These are phyloP conservation scores for Channa maculata DNA, from an alignment of 2,113 vertebrate species.

Conservation along the genomic window DNA sequence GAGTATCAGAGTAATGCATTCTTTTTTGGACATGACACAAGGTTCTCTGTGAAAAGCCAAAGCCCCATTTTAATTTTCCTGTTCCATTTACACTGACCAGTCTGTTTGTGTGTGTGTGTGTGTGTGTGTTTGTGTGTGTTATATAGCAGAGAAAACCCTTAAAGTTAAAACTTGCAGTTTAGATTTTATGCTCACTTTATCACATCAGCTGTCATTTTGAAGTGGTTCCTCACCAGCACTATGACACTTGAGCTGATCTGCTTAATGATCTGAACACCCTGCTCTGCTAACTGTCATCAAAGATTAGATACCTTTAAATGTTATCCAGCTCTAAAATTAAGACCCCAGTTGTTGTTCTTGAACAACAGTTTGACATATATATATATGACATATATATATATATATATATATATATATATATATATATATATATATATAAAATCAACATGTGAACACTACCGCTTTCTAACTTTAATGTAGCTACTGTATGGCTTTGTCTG, in stretches of 20 bases:
- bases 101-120: constrained; percentile 19
- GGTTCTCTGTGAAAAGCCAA: constrained; percentile 49
- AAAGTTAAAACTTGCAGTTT: neutral
- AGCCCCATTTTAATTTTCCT: constrained; percentile 45
- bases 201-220: constrained; percentile 16
- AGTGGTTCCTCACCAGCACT: constrained; percentile 23
- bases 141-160: neutral
- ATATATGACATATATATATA: too few relatives aligned
- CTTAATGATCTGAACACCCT: constrained; percentile 35
- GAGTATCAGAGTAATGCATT: constrained; percentile 47
- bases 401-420: too few relatives aligned
- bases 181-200: constrained; percentile 15
- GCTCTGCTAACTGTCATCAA: constrained; percentile 16
- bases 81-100: constrained; percentile 42
- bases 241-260: constrained; percentile 19
- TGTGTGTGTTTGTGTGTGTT: constrained; percentile 11
- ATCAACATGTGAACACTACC: too few relatives aligned
- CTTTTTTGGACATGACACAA: constrained; percentile 46
- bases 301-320: constrained; percentile 25
- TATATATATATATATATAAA: too few relatives aligned
- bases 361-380: too few relatives aligned
- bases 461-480: too few relatives aligned
- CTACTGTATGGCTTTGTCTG: too few relatives aligned
- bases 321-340: constrained; percentile 27
- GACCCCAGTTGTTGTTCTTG: constrained; percentile 4